Base-by-base conservation (phyloP, 2,113 vertebrate species). In the Oryzias woworae region DNA sequence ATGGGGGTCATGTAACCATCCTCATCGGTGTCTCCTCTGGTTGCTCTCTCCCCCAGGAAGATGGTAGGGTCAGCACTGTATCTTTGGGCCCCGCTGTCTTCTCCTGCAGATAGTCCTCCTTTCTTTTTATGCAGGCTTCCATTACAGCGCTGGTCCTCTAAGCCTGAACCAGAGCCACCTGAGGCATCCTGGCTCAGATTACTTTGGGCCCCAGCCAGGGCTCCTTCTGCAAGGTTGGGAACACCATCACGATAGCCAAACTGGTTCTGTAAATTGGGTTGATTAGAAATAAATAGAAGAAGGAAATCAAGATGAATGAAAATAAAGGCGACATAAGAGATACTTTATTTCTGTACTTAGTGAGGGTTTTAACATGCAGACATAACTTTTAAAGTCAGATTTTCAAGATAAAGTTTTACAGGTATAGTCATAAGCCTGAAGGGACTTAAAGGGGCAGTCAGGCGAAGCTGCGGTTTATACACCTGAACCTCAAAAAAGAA, bases 1-100 rank as follows among this genome's bases (percentile, higher is more conserved):
- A 95, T 97, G 0, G 96, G 94, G 0, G 93, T 96, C 94, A 97
- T 95, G 87, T 98, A 98, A 7, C 94, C 95, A 0, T 98, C 96
- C 84, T 96, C 95, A 20, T 96, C 94, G 26, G 93, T 89, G 62
- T 94, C 93, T 24, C 91, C 94, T 42, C 93, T 88, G 47, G 91
- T 67, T 0, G 71, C 89, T 20, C 94, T 91, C 54, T 98, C 96
- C 0, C 93, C 91, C 5, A 95, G 87, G 77, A 96, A 96, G 65
- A 94, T 92, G 0, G 97, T 98, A 65, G 96, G 96, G 73, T 99
- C 97, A 0, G 96, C 94, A 2, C 95, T 98, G 91, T 99, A 98
- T 45, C 96, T 92, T 88, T 97, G 97, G 13, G 94, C 90, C 62
- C 90, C 92, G 67, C 91, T 94, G 67, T 97, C 96, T 56, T 98